Evolutionary conservation across 2,888 invertebrate genomes (phyloP).

Genomic region (Chorisops tibialis): DNA sequence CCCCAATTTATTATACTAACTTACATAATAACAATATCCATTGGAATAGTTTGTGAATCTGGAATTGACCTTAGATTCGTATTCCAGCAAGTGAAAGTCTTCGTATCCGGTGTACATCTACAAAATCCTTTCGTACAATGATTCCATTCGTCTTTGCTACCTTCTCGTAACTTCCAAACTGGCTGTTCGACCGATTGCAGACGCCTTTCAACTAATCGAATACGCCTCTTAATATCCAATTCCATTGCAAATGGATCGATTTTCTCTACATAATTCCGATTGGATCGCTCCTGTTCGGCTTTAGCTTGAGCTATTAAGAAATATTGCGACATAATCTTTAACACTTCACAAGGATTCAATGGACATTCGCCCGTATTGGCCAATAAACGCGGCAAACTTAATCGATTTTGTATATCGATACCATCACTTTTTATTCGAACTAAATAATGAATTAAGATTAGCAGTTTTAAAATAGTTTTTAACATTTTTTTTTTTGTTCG

Average conservation of each 20-base stretch:
- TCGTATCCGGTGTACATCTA: constrained; percentile 62
- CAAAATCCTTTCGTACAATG: constrained; percentile 63
- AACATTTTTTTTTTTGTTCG: no score
- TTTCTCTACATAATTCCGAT: background rate
- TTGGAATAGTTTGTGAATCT: constrained; percentile 60
- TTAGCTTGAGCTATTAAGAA: constrained; percentile 38
- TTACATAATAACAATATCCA: constrained; percentile 61
- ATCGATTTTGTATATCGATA: background rate
- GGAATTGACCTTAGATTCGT: constrained; percentile 58
- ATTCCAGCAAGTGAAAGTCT: constrained; percentile 64
- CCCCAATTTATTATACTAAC: no score
- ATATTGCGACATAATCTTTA: constrained; percentile 48
- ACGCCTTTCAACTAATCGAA: constrained; percentile 58
- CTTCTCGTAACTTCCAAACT: constrained; percentile 59
- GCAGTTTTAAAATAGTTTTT: no score
- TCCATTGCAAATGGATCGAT: constrained; percentile 38
- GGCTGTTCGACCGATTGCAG: constrained; percentile 64
- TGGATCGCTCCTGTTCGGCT: background rate
- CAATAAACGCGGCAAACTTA: constrained; percentile 39
- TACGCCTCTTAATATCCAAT: constrained; percentile 42
- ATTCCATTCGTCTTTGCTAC: constrained; percentile 56
- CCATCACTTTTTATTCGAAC: no score
- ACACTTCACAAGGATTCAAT: constrained; percentile 53
- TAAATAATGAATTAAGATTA: no score
- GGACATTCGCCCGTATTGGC: constrained; percentile 46